These are phyloP conservation scores for Grammomys dolichurus DNA, from an alignment of 2,113 vertebrate genomes.

Conservation along the genomic window DNA sequence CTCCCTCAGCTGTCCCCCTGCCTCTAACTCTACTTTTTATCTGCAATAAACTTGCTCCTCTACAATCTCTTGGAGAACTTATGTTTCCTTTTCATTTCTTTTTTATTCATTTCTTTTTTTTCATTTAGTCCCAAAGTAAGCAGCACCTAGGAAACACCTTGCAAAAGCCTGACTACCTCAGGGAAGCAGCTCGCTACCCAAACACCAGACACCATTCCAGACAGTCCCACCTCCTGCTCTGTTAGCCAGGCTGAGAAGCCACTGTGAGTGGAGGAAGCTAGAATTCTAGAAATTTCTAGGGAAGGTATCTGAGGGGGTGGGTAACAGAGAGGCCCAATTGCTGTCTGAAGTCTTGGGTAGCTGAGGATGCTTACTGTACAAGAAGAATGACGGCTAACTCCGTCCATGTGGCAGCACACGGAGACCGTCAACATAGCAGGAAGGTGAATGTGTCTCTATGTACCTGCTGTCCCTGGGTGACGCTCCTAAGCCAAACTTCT, in stretches of 20 bases:
- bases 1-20: neutral
- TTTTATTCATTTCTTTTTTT: neutral
- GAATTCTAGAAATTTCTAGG: neutral
- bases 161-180: rapidly evolving
- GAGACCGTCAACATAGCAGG: rapidly evolving
- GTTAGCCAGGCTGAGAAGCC: neutral
- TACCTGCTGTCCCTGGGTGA: rapidly evolving
- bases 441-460: rapidly evolving
- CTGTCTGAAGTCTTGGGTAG: rapidly evolving
- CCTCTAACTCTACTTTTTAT: neutral
- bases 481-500: rapidly evolving
- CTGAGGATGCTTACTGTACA: neutral
- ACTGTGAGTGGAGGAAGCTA: rapidly evolving
- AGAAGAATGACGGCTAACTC: neutral
- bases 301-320: neutral
- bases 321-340: neutral
- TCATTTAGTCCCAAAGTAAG: neutral
- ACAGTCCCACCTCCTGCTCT: rapidly evolving
- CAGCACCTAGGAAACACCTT: neutral
- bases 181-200: rapidly evolving
- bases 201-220: rapidly evolving
- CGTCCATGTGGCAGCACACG: neutral
- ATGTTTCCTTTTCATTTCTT: neutral
- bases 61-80: neutral
- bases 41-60: neutral